Conservation (phyloP, 2,888 invertebrate species). For the Thera obeliscata region DNA sequence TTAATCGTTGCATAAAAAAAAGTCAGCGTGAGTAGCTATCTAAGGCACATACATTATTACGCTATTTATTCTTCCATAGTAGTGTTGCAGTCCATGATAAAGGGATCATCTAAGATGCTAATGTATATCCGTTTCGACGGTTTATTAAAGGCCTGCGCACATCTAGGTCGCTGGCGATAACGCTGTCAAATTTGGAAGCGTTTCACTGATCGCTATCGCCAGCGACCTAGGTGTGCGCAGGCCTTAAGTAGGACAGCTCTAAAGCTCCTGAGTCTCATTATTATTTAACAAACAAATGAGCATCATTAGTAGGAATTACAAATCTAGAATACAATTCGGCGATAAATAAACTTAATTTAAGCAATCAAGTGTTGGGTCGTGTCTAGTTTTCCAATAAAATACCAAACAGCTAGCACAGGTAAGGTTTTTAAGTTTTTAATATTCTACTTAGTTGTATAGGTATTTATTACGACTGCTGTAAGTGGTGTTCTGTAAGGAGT, state of each 20-base stretch:
- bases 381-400: slow-evolving; percentile 26
- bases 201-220: too few relatives aligned
- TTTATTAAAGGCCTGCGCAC: too few relatives aligned
- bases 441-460: not conserved
- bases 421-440: slow-evolving; percentile 4
- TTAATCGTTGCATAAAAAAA: not conserved
- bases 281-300: slow-evolving; percentile 12
- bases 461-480: slow-evolving; percentile 2
- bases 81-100: too few relatives aligned
- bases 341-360: slow-evolving; percentile 15
- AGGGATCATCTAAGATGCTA: too few relatives aligned
- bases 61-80: too few relatives aligned
- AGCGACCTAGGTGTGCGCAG: too few relatives aligned
- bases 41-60: too few relatives aligned
- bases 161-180: too few relatives aligned
- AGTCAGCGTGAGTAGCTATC: too few relatives aligned
- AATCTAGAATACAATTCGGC: slow-evolving; percentile 16
- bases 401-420: slow-evolving; percentile 1
- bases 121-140: too few relatives aligned
- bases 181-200: too few relatives aligned
- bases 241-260: too few relatives aligned
- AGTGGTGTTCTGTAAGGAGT: not conserved
- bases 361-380: slow-evolving; percentile 30
- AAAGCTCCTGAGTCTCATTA: not conserved
- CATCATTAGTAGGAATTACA: slow-evolving; percentile 14